Conservation (phyloP, 2,113 vertebrate species). For the Saiga tatarica region DNA sequence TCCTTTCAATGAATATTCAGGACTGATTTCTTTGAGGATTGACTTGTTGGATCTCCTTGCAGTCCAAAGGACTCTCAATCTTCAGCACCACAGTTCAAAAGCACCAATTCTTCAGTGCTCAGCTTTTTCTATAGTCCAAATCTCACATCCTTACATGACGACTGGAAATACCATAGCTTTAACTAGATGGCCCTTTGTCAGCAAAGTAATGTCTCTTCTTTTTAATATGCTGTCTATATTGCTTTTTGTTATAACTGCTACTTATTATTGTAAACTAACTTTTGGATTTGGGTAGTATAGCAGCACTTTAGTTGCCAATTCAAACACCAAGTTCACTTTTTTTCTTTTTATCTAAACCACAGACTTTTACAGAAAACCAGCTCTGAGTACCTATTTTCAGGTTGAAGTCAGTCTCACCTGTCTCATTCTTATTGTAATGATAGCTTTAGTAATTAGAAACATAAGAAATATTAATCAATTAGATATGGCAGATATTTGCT, state of each 20-base stretch:
- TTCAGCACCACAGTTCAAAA: background rate
- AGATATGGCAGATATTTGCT: background rate
- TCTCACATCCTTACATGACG: background rate
- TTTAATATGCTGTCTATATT: background rate
- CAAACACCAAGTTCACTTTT: background rate
- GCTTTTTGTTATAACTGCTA: background rate
- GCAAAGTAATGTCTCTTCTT: background rate
- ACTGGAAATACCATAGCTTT: background rate
- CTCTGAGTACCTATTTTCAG: background rate
- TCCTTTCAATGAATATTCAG: background rate
- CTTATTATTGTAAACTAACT: constrained; percentile 16
- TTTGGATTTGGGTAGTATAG: background rate
- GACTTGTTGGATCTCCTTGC: background rate
- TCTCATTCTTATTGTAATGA: background rate
- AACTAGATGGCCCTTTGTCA: background rate
- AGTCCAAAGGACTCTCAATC: background rate
- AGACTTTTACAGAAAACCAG: background rate
- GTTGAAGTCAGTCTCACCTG: background rate
- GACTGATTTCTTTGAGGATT: background rate
- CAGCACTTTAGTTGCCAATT: background rate
- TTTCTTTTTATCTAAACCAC: background rate
- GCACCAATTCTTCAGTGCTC: background rate
- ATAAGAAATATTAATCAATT: background rate
- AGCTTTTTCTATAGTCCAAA: background rate
- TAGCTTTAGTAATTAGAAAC: background rate